These are phyloP conservation scores for Himalopsyche japonica DNA, from an alignment of 2,888 invertebrate species.

Conservation along the genomic window DNA sequence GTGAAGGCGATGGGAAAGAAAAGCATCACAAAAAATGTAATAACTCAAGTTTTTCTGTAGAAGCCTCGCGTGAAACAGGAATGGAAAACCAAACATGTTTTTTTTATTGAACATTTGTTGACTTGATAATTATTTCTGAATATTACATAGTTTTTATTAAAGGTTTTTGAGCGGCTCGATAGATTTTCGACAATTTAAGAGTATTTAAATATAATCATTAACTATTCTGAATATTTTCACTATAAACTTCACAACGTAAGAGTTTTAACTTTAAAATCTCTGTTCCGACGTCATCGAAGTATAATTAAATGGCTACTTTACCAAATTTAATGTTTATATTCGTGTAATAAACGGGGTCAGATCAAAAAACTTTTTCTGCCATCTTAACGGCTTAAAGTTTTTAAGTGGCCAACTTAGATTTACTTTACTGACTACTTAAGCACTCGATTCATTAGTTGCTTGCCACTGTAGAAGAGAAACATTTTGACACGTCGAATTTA, in stretches of 20 bases:
- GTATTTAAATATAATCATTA: no score
- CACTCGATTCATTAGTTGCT: neutral
- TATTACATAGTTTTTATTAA: no score
- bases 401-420: neutral
- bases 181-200: no score
- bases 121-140: no score
- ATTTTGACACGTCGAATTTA: neutral
- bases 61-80: neutral
- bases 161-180: no score
- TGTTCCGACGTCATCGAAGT: neutral
- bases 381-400: neutral
- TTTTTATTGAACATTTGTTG: no score
- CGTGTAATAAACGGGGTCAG: neutral
- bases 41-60: neutral
- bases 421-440: neutral
- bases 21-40: neutral
- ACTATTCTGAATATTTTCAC: no score
- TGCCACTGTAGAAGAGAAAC: neutral
- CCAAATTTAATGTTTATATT: no score
- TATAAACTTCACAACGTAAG: no score
- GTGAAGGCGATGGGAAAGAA: neutral
- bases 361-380: neutral
- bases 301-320: no score
- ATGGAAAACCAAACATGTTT: neutral
- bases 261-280: no score